Percentiles rank a stretch among this genome's conserved stretches.
These are phyloP conservation scores for Catharus ustulatus DNA, from an alignment of 2,797 vertebrate species.

Conservation along the genomic window DNA sequence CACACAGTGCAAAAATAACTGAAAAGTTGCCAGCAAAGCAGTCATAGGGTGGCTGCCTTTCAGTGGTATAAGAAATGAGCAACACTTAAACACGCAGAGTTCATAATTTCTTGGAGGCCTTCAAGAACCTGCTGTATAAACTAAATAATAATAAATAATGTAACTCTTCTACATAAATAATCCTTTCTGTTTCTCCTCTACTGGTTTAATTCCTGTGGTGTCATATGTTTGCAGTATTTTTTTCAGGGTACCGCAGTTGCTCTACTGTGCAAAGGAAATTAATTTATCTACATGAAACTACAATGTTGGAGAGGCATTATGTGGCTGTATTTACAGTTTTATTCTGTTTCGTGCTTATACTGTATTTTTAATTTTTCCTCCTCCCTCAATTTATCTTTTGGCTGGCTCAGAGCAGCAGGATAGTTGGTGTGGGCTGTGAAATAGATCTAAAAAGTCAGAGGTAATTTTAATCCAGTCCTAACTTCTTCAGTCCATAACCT, in stretches of 20 bases:
- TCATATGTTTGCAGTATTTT: background rate
- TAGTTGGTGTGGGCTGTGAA: conserved; percentile 22
- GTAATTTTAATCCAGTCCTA: background rate
- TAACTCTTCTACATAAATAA: conserved; percentile 28
- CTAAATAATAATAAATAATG: background rate
- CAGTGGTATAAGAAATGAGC: background rate
- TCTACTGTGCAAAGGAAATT: conserved; percentile 6
- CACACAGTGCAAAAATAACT: background rate
- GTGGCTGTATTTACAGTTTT: conserved; percentile 24
- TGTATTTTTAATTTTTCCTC: background rate
- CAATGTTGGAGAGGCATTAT: background rate
- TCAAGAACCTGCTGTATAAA: background rate
- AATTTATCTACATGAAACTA: background rate
- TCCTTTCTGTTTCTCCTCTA: conserved; percentile 17
- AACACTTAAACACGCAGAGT: background rate
- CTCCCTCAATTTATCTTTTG: background rate
- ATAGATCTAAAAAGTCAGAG: conserved; percentile 14
- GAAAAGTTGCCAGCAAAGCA: background rate
- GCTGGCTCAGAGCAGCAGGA: conserved; percentile 10
- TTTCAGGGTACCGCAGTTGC: background rate
- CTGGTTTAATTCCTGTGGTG: background rate
- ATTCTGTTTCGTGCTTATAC: background rate
- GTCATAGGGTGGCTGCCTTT: background rate
- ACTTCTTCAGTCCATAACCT: background rate
- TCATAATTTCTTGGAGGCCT: background rate